Evolutionary conservation across 1,140 invertebrate genomes (phyloP).

Genomic region (Lucilia sericata): DNA sequence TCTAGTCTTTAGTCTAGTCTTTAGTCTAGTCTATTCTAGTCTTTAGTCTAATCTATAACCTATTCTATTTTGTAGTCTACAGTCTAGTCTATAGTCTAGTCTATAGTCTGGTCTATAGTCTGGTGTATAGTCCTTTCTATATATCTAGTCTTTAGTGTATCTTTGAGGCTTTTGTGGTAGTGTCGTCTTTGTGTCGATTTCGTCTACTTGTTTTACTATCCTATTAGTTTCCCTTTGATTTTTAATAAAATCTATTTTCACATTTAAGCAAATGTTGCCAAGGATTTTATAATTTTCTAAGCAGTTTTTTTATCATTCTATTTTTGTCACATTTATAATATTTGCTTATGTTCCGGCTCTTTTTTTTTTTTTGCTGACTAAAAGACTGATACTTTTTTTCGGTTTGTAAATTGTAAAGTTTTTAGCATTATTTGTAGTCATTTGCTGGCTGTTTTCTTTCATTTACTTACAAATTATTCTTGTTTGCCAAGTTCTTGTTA

Average conservation of each 20-base stretch:
- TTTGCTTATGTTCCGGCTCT: conserved; percentile 2
- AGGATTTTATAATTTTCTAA: conserved; percentile 41
- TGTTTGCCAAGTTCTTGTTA: background rate
- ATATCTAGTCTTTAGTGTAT: no score
- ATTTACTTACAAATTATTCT: background rate
- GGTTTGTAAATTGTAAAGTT: background rate
- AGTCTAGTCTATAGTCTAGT: no score
- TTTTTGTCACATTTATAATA: conserved; percentile 36
- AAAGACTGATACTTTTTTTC: background rate
- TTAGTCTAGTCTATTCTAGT: no score
- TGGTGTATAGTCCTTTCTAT: no score
- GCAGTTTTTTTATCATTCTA: background rate
- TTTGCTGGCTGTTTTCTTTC: background rate
- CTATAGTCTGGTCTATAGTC: no score
- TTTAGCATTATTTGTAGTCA: background rate
- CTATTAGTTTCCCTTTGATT: background rate
- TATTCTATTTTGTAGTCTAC: no score
- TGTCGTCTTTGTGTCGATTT: background rate
- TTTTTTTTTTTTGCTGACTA: conserved; percentile 35
- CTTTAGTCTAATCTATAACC: no score
- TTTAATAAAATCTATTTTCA: conserved; percentile 38
- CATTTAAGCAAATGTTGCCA: conserved; percentile 42
- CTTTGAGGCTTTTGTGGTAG: no score
- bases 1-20: no score
- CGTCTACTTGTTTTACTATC: no score